These are phyloP conservation scores for Dermatemys mawii DNA, from an alignment of 2,113 vertebrate genomes.

Conservation along the genomic window DNA sequence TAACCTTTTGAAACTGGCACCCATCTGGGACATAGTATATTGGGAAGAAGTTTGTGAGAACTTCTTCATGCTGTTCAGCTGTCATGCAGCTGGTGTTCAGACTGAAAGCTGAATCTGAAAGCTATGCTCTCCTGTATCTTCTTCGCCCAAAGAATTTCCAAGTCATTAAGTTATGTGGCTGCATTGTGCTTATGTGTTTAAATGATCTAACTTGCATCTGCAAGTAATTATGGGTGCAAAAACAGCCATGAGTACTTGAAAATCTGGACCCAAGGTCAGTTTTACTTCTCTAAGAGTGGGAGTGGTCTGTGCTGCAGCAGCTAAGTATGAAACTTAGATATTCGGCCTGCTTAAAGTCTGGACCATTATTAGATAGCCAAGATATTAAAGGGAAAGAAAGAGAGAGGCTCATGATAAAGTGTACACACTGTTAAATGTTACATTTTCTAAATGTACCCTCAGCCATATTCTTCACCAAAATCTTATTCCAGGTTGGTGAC, in stretches of 20 bases:
- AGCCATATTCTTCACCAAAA: not conserved
- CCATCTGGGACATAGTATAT: not conserved
- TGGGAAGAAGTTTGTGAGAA: not conserved
- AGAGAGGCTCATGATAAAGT: not conserved
- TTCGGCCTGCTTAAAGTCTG: not conserved
- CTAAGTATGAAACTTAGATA: not conserved
- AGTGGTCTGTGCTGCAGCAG: not conserved
- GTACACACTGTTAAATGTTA: not conserved
- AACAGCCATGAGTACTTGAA: not conserved
- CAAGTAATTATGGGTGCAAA: not conserved
- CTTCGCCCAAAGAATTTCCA: not conserved
- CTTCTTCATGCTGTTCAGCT: not conserved
- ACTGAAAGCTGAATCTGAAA: not conserved
- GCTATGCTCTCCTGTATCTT: not conserved
- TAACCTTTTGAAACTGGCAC: not conserved
- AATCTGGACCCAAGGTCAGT: not conserved
- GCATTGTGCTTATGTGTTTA: not conserved
- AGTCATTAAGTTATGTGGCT: not conserved
- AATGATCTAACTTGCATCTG: slow-evolving; percentile 23
- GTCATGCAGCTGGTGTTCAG: rapidly evolving
- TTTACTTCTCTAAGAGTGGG: not conserved
- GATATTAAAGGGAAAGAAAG: not conserved
- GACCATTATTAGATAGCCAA: not conserved
- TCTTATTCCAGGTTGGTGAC: not conserved
- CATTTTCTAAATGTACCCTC: not conserved